These are phyloP conservation scores for Chaetogeoica ovagalla DNA, from an alignment of 2,888 invertebrate genomes.

Conservation along the genomic window DNA sequence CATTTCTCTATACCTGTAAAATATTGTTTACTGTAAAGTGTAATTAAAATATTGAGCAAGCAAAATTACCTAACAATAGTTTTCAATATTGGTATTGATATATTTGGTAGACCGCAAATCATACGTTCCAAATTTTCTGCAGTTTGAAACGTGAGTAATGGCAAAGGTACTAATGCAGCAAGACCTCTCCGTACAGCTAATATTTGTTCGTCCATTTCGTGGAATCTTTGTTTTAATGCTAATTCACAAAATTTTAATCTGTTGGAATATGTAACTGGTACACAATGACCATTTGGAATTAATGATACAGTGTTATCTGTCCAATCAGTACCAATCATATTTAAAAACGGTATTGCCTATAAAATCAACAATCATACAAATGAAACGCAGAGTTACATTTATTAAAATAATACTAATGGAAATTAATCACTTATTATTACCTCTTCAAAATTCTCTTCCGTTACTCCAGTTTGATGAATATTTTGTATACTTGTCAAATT, in stretches of 20 bases:
- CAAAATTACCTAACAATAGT: conserved; percentile 66
- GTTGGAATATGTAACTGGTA: conserved; percentile 66
- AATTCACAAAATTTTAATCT: conserved; percentile 67
- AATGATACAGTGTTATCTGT: conserved; percentile 67
- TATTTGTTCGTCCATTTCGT: conserved; percentile 67
- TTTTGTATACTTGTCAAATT: conserved; percentile 66
- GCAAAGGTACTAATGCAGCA: conserved; percentile 69
- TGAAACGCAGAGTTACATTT: conserved; percentile 5
- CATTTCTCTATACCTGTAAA: conserved; percentile 66
- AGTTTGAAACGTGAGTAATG: conserved; percentile 66
- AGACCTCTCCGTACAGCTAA: conserved; percentile 68
- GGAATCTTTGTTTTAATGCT: conserved; percentile 65
- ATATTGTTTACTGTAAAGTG: conserved; percentile 29
- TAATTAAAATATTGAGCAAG: neutral
- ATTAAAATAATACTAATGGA: conserved; percentile 1
- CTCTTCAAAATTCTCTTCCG: conserved; percentile 66
- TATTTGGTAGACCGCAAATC: conserved; percentile 68
- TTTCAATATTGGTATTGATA: conserved; percentile 65
- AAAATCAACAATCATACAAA: conserved; percentile 17
- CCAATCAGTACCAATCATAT: conserved; percentile 68
- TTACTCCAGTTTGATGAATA: conserved; percentile 66
- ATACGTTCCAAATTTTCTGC: conserved; percentile 67
- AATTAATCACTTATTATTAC: conserved; percentile 55
- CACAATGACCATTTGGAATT: conserved; percentile 66
- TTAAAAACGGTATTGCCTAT: conserved; percentile 66